Percentiles rank a stretch among this genome's conserved stretches.
phyloP scores from a whole-genome alignment of 2,888 invertebrate species.

The Cremastinae sp. region DNA sequence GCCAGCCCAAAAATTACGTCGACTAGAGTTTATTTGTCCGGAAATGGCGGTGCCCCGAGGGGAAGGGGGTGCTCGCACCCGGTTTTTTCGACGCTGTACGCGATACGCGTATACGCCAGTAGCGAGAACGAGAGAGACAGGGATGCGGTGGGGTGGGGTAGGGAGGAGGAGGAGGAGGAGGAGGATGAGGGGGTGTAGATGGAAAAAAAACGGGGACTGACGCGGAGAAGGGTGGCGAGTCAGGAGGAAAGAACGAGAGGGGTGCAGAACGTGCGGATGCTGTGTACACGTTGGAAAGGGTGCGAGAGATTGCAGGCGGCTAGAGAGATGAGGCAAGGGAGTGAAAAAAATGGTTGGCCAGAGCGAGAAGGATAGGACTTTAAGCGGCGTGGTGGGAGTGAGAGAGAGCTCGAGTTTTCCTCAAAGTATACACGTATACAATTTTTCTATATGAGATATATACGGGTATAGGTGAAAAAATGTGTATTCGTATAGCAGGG shows the following conservation, averaged over 20 bases:
- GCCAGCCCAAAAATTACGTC: constrained; percentile 86
- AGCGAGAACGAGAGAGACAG: constrained; percentile 11
- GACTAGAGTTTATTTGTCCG: constrained; percentile 83
- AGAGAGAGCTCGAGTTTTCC: constrained; percentile 62
- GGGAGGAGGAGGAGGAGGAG: constrained; percentile 65
- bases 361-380: constrained; percentile 58
- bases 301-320: constrained; percentile 62
- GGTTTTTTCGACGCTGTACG: constrained; percentile 64
- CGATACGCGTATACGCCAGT: constrained; percentile 1
- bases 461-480: neutral
- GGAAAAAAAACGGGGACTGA: constrained; percentile 75
- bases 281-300: constrained; percentile 62
- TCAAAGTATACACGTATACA: constrained; percentile 61
- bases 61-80: constrained; percentile 73
- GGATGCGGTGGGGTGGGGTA: no score
- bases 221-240: constrained; percentile 64
- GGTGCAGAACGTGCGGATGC: constrained; percentile 45
- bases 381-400: constrained; percentile 47
- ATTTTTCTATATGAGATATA: constrained; percentile 62
- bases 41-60: constrained; percentile 79
- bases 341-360: constrained; percentile 55
- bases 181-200: constrained; percentile 67
- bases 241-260: constrained; percentile 54
- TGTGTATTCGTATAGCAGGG: no score
- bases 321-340: constrained; percentile 65